These are phyloP conservation scores for Spodoptera exigua DNA, from an alignment of 2,888 invertebrate genomes.

Conservation along the genomic window DNA sequence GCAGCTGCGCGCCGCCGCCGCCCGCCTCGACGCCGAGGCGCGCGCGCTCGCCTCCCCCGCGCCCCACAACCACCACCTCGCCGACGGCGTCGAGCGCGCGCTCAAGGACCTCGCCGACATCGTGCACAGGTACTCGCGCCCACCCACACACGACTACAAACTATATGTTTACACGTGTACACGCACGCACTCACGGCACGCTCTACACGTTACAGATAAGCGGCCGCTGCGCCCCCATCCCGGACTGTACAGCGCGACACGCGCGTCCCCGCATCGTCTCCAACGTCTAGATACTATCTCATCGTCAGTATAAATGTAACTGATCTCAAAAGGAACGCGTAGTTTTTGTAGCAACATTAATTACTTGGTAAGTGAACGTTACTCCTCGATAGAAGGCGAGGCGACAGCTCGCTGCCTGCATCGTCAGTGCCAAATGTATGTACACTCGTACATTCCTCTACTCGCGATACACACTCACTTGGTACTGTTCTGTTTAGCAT, in stretches of 20 bases:
- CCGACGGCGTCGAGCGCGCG: slow-evolving; percentile 90
- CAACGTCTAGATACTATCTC: slow-evolving; percentile 4
- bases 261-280: not conserved
- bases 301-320: slow-evolving; percentile 26
- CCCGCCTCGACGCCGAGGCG: slow-evolving; percentile 77
- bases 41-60: slow-evolving; percentile 77
- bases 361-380: slow-evolving; percentile 20
- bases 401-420: slow-evolving; percentile 46
- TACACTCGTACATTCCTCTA: slow-evolving; percentile 29
- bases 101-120: slow-evolving; percentile 92
- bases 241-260: not conserved
- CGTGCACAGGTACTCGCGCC: slow-evolving; percentile 90
- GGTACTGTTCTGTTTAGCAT: slow-evolving; percentile 49
- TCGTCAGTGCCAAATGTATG: slow-evolving; percentile 73
- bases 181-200: not conserved
- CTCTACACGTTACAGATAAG: not conserved
- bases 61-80: slow-evolving; percentile 90
- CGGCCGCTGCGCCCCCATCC: not conserved
- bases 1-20: slow-evolving; percentile 84
- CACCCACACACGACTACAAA: not conserved
- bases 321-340: slow-evolving; percentile 34
- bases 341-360: slow-evolving; percentile 15
- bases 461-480: slow-evolving; percentile 22
- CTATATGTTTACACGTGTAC: not conserved
- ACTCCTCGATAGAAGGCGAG: not conserved